Evolutionary conservation across 37 sponge, comb jelly and placozoan species (phyloP).

Genomic region (Beroe ovata): DNA sequence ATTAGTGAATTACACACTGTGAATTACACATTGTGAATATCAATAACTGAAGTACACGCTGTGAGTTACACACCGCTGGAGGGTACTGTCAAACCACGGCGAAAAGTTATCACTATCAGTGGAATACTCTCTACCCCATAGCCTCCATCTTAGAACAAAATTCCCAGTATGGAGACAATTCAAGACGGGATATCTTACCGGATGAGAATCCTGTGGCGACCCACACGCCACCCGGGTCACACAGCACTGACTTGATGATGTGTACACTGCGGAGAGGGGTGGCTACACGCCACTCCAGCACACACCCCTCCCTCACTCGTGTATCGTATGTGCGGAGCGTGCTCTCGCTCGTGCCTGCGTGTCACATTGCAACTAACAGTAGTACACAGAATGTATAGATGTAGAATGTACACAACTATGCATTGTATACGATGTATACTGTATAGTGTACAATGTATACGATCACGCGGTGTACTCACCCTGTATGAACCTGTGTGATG

Average conservation of each 20-base stretch:
- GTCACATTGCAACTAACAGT: too few relatives aligned
- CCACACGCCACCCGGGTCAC: slow-evolving; percentile 37
- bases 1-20: not conserved
- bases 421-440: too few relatives aligned
- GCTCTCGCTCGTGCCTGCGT: slow-evolving; percentile 31
- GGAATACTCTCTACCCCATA: not conserved
- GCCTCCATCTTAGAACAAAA: not conserved
- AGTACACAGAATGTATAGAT: too few relatives aligned
- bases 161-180: too few relatives aligned
- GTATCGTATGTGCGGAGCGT: slow-evolving; percentile 20
- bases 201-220: slow-evolving; percentile 50
- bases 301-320: slow-evolving; percentile 7
- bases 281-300: slow-evolving; percentile 44
- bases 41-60: too few relatives aligned
- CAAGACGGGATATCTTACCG: not conserved
- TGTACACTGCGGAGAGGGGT: not conserved
- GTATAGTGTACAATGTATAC: too few relatives aligned
- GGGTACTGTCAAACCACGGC: too few relatives aligned
- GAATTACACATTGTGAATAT: too few relatives aligned
- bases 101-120: too few relatives aligned
- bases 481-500: slow-evolving; percentile 30
- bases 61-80: not conserved
- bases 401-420: too few relatives aligned
- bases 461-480: too few relatives aligned
- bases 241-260: slow-evolving; percentile 9